Evolutionary conservation across 2,113 vertebrate species (phyloP), one percentile per base, ranked within the genome.

Genomic region (Cinclus cinclus): DNA sequence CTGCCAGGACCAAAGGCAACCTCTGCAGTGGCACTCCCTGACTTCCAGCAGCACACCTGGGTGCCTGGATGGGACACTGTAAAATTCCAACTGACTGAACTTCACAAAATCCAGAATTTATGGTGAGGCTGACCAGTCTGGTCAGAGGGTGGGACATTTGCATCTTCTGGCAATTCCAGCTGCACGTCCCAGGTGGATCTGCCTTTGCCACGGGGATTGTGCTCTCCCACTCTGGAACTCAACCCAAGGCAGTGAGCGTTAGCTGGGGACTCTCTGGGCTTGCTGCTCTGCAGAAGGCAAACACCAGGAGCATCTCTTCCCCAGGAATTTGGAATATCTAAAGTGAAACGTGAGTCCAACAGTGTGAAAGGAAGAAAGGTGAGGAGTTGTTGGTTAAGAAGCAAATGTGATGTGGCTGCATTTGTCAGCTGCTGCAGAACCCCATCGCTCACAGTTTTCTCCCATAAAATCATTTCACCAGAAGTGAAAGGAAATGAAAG

Each of bases 341-440:
- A 23, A 24, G 56, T 15, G 64, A 86, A 69, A 55, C 13, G 2
- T 5, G 55, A 37, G 35, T 37, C 35, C 7, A 37, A 37, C 35
- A 37, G 35, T 37, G 35, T 37, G 35, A 47, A 50, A 74, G 73
- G 64, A 62, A 77, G 64, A 53, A 63, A 91, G 59, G 76, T 8
- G 50, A 31, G 15, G 89, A 63, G 64, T 49, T 62, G 31, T 53
- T 62, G 31, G 63, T 74, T 86, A 81, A 37, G 76, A 47, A 74
- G 46, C 69, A 91, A 69, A 90, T 2, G 71, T 37, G 89, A 63
- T 67, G 52, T 8, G 73, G 87, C 59, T 7, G 1, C 71, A 11
- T 91, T 75, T 94, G 96, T 95, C 93, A 96, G 83, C 83, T 89
- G 35, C 35, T 37, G 35, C 35, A 59, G 33, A 87, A 89, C 81